A percentile compares a stretch with the other conserved stretches of the same genome.
Conservation (phyloP, 1,140 invertebrate species). For the Brachionus rubens region DNA sequence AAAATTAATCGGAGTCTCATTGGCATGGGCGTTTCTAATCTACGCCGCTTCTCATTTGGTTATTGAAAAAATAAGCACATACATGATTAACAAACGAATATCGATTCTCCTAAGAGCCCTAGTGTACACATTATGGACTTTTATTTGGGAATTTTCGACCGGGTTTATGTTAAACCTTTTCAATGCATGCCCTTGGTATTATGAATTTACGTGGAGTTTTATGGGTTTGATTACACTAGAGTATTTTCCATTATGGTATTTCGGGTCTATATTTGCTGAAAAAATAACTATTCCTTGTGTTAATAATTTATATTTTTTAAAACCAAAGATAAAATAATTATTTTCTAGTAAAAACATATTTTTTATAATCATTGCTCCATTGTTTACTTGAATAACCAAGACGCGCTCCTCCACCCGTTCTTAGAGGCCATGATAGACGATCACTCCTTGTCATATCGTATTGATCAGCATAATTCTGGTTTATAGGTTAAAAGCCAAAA, state of each 20-base stretch:
- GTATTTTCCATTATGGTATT: slow-evolving; percentile 63
- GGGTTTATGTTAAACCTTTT: slow-evolving; percentile 61
- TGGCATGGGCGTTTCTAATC: slow-evolving; percentile 63
- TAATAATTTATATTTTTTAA: slow-evolving; percentile 4
- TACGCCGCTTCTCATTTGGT: slow-evolving; percentile 61
- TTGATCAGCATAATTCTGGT: too few species aligned
- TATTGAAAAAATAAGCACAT: slow-evolving; percentile 59
- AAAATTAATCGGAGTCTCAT: slow-evolving; percentile 62
- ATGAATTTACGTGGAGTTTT: slow-evolving; percentile 62
- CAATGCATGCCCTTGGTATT: slow-evolving; percentile 64
- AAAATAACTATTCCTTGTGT: slow-evolving; percentile 48
- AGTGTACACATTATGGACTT: slow-evolving; percentile 62
- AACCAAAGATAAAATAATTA: background rate
- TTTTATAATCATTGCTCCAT: background rate
- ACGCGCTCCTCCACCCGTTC: too few species aligned
- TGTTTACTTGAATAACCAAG: background rate
- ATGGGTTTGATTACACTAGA: slow-evolving; percentile 63
- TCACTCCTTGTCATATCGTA: too few species aligned
- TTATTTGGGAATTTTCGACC: slow-evolving; percentile 63
- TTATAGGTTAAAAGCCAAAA: too few species aligned
- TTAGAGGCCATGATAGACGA: too few species aligned
- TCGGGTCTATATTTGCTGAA: slow-evolving; percentile 58
- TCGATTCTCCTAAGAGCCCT: slow-evolving; percentile 58
- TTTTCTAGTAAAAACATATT: background rate
- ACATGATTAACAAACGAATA: slow-evolving; percentile 51